Evolutionary conservation across 2,888 invertebrate species (phyloP).

Genomic region (Netelia inedita): DNA sequence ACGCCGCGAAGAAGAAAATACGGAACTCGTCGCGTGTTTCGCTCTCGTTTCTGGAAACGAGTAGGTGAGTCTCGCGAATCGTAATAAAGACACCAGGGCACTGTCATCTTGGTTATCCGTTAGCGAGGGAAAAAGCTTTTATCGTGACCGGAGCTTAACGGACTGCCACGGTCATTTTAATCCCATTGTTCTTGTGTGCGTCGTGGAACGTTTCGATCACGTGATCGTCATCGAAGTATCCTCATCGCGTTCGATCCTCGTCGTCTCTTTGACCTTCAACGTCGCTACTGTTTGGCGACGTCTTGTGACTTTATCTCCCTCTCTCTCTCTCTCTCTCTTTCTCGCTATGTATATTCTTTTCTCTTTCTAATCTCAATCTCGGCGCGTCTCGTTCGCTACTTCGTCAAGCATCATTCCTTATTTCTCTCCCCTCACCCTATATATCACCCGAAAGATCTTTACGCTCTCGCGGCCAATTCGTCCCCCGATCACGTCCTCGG

Average conservation of each 20-base stretch:
- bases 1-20: too few species aligned
- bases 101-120: too few species aligned
- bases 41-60: too few species aligned
- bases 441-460: too few species aligned
- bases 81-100: too few species aligned
- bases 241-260: background rate
- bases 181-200: constrained; percentile 41
- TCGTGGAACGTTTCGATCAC: constrained; percentile 34
- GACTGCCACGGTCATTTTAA: constrained; percentile 12
- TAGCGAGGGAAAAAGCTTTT: constrained; percentile 24
- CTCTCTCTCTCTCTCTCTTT: background rate
- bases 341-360: background rate
- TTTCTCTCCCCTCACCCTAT: background rate
- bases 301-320: background rate
- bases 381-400: background rate
- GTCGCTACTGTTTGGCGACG: background rate
- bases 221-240: background rate
- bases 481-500: background rate
- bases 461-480: too few species aligned
- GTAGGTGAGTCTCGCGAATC: too few species aligned
- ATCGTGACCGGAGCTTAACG: constrained; percentile 40
- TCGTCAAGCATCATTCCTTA: background rate
- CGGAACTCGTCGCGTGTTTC: too few species aligned
- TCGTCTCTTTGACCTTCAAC: background rate
- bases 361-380: background rate